These are phyloP conservation scores for Psittacara wagleri DNA, from an alignment of 2,113 vertebrate species.

Conservation along the genomic window DNA sequence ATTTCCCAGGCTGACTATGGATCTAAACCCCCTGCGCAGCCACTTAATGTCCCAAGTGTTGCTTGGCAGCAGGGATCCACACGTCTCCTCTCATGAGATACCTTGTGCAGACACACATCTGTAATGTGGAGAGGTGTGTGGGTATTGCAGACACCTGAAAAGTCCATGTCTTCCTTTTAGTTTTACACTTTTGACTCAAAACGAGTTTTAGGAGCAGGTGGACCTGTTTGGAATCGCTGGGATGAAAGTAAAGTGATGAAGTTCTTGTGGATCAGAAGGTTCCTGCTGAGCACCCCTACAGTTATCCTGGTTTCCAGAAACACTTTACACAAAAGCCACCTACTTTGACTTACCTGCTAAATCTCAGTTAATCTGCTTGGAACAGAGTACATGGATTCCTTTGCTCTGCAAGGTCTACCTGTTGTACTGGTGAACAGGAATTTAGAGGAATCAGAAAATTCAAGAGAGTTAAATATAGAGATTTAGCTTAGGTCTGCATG, in stretches of 20 bases:
- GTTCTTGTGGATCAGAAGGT: not conserved
- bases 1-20: not conserved
- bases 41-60: not conserved
- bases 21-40: not conserved
- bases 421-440: not conserved
- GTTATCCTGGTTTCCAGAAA: not conserved
- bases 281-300: not conserved
- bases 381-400: not conserved
- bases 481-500: not conserved
- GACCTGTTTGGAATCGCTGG: not conserved
- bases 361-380: not conserved
- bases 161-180: not conserved
- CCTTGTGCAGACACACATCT: not conserved
- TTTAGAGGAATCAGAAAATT: not conserved
- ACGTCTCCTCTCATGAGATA: not conserved
- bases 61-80: not conserved
- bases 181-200: not conserved
- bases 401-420: not conserved
- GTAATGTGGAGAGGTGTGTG: fast-evolving
- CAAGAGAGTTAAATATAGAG: not conserved
- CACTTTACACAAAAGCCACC: not conserved
- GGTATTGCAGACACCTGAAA: not conserved
- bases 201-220: not conserved
- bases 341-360: not conserved
- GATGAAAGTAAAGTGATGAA: not conserved